Evolutionary conservation across 2,888 invertebrate genomes (phyloP).

Genomic region (Orthonevra nobilis): DNA sequence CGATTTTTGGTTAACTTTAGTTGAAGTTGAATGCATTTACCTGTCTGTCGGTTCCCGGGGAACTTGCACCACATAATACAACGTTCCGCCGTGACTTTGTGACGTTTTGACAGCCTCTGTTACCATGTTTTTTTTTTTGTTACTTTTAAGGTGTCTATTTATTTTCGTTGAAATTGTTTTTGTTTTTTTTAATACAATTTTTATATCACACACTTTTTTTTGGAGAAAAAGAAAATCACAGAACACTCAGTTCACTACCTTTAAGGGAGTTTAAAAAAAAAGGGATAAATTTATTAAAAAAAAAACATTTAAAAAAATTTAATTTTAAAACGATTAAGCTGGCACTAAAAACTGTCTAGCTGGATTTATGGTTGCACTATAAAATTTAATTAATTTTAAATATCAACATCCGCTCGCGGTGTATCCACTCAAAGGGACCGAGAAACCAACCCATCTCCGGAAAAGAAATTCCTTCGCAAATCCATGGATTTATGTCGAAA

Average conservation of each 20-base stretch:
- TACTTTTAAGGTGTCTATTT: not conserved
- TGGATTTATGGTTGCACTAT: not conserved
- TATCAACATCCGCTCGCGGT: not conserved
- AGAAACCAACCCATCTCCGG: too few species aligned
- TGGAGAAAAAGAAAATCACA: slow-evolving; percentile 60
- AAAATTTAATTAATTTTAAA: slow-evolving; percentile 11
- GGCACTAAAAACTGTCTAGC: too few species aligned
- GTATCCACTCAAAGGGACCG: slow-evolving; percentile 12
- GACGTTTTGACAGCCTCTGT: slow-evolving; percentile 67
- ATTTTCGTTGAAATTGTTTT: not conserved
- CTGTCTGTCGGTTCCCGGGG: slow-evolving; percentile 62
- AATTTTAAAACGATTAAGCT: too few species aligned
- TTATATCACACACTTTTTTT: slow-evolving; percentile 36
- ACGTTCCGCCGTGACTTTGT: slow-evolving; percentile 65
- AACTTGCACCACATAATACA: slow-evolving; percentile 65
- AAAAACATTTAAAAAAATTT: too few species aligned
- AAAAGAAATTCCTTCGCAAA: slow-evolving; percentile 15
- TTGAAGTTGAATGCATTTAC: slow-evolving; percentile 19
- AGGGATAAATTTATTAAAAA: too few species aligned
- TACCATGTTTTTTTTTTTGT: slow-evolving; percentile 43
- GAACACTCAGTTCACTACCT: slow-evolving; percentile 57
- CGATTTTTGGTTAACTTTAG: slow-evolving; percentile 1
- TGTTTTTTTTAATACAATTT: not conserved
- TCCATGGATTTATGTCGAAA: not conserved
- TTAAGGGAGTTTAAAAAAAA: too few species aligned